Percentiles rank a stretch among this genome's conserved stretches.
Conservation (phyloP, 2,888 invertebrate genomes). For the Agapostemon virescens region DNA sequence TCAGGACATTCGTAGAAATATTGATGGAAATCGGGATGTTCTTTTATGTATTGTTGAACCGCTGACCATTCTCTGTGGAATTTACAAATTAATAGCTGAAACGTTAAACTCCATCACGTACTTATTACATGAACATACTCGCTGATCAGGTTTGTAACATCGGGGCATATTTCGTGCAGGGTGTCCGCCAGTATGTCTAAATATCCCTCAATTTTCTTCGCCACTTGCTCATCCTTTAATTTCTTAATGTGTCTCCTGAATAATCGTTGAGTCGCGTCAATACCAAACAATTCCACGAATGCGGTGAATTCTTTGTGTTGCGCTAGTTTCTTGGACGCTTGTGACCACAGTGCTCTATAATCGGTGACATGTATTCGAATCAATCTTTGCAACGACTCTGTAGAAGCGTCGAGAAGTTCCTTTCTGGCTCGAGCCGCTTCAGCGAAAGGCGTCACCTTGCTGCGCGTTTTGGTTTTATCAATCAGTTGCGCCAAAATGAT, state of each 20-base stretch:
- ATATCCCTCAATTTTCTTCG: constrained; percentile 88
- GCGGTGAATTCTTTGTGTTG: constrained; percentile 94
- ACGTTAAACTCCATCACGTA: not conserved
- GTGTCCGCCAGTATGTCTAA: constrained; percentile 89
- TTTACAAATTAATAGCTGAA: not conserved
- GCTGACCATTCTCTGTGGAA: constrained; percentile 91
- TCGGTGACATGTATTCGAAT: constrained; percentile 92
- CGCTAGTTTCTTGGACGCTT: constrained; percentile 91
- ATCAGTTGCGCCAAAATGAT: constrained; percentile 94
- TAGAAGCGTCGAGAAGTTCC: constrained; percentile 93
- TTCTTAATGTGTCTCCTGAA: constrained; percentile 90
- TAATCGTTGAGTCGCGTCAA: constrained; percentile 89
- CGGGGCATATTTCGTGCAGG: constrained; percentile 89
- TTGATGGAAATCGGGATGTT: constrained; percentile 95
- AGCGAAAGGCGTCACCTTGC: constrained; percentile 87
- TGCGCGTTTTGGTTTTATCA: constrained; percentile 92
- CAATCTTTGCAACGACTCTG: constrained; percentile 93
- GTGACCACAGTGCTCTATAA: constrained; percentile 92
- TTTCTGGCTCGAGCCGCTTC: constrained; percentile 93
- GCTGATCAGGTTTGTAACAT: constrained; percentile 82
- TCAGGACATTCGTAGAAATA: constrained; percentile 94
- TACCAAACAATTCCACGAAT: constrained; percentile 94
- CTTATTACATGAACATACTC: constrained; percentile 71
- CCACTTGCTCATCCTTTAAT: constrained; percentile 90
- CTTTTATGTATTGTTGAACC: constrained; percentile 91